Percentiles rank a stretch among this genome's conserved stretches.
Conservation (phyloP, 2,113 vertebrate species). For the Melierax canorus region DNA sequence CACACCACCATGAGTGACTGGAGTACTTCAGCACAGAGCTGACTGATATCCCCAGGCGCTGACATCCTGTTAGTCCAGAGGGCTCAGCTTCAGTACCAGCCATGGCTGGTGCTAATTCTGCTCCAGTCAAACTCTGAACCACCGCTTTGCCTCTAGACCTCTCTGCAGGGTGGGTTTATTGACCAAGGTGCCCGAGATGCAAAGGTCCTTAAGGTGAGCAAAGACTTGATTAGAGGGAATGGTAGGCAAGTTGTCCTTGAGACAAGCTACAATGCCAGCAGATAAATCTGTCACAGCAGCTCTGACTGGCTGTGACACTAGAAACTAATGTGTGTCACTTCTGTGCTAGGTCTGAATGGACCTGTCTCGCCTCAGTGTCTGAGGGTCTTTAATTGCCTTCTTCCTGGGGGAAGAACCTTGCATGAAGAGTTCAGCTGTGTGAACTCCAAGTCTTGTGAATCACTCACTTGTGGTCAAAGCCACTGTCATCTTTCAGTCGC, state of each 20-base stretch:
- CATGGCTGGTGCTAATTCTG: not conserved
- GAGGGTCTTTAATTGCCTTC: not conserved
- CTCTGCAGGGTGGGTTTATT: not conserved
- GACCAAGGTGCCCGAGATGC: not conserved
- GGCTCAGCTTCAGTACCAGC: not conserved
- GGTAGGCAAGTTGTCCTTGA: not conserved
- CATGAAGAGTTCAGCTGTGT: not conserved
- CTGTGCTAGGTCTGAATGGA: not conserved
- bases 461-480: not conserved
- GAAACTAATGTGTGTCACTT: not conserved
- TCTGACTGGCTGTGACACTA: not conserved
- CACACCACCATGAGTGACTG: not conserved
- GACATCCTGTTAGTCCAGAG: not conserved
- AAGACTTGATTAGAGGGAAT: not conserved
- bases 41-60: not conserved
- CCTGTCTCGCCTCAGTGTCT: not conserved
- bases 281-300: not conserved
- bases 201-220: not conserved
- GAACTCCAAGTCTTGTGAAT: not conserved
- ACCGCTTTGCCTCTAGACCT: not conserved
- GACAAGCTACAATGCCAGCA: not conserved
- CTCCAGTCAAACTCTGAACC: not conserved
- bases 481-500: not conserved
- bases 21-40: not conserved
- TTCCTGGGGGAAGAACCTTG: not conserved